Conservation (phyloP, 2,888 invertebrate genomes). For the Epinotia demarniana region DNA sequence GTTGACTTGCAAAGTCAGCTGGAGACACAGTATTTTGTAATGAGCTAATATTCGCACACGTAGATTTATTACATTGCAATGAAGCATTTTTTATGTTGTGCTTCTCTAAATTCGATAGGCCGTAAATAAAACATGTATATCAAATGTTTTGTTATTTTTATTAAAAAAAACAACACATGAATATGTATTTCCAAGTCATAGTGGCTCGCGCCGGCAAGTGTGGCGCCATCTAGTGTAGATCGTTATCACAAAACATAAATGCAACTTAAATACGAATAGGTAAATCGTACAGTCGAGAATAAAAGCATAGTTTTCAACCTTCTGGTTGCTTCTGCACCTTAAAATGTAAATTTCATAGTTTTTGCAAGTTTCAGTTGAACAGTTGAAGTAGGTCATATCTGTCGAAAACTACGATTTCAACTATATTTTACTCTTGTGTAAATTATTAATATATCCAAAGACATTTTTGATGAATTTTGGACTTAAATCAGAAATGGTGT, state of each 20-base stretch:
- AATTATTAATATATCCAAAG: background rate
- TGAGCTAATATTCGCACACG: constrained; percentile 28
- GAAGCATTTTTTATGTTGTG: constrained; percentile 14
- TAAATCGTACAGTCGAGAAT: constrained; percentile 36
- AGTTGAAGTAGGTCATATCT: no score
- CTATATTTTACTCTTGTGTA: background rate
- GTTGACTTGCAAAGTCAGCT: background rate
- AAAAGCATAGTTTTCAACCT: constrained; percentile 53
- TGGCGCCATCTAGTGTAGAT: constrained; percentile 36
- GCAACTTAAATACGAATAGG: constrained; percentile 43
- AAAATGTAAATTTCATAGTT: no score
- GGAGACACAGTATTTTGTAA: constrained; percentile 28
- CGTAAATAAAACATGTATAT: constrained; percentile 74
- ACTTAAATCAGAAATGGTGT: background rate
- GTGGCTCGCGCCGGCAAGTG: constrained; percentile 49
- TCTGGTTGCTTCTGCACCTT: no score
- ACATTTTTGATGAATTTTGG: background rate
- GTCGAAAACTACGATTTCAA: background rate
- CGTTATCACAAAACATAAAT: constrained; percentile 50
- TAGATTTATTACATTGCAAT: constrained; percentile 22
- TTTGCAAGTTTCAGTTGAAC: no score
- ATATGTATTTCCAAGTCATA: constrained; percentile 83
- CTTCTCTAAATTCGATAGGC: background rate
- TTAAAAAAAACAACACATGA: constrained; percentile 75
- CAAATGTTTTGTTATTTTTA: constrained; percentile 82